Conservation (phyloP, 2,113 vertebrate species). For the Equus quagga region DNA sequence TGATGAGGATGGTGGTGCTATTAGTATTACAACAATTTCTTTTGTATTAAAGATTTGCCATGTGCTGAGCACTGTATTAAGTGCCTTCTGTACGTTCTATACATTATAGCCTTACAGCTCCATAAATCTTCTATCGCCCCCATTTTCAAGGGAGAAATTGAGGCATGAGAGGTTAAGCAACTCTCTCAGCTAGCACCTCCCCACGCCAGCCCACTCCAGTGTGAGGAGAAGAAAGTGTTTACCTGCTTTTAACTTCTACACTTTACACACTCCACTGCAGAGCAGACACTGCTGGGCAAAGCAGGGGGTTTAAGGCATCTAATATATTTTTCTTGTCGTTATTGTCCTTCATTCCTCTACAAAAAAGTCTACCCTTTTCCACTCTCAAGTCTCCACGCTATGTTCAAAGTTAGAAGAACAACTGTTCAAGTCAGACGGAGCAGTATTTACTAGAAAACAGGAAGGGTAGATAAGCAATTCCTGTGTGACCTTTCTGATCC, state of each 20-base stretch:
- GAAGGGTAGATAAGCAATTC: background rate
- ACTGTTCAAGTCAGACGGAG: background rate
- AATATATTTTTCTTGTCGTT: background rate
- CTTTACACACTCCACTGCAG: background rate
- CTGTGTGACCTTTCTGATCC: background rate
- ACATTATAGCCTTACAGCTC: background rate
- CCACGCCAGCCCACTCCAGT: background rate
- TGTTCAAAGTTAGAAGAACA: background rate
- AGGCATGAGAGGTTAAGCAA: background rate
- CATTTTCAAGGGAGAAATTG: background rate
- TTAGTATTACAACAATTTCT: background rate
- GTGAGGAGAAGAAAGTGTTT: background rate
- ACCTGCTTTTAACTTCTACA: background rate
- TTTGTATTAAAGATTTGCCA: background rate
- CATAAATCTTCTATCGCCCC: background rate
- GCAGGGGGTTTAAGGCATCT: background rate
- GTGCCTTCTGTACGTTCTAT: rapidly evolving
- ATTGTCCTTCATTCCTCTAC: background rate
- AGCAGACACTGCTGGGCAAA: background rate
- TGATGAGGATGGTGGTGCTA: background rate
- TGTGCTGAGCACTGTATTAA: background rate
- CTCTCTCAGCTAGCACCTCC: background rate
- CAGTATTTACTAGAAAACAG: background rate
- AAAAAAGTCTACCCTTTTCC: background rate
- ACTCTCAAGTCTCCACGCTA: background rate